A percentile compares a stretch with the other conserved stretches of the same genome.
Evolutionary conservation across 2,888 invertebrate genomes (phyloP).

Genomic region (Temnothorax ravouxi): DNA sequence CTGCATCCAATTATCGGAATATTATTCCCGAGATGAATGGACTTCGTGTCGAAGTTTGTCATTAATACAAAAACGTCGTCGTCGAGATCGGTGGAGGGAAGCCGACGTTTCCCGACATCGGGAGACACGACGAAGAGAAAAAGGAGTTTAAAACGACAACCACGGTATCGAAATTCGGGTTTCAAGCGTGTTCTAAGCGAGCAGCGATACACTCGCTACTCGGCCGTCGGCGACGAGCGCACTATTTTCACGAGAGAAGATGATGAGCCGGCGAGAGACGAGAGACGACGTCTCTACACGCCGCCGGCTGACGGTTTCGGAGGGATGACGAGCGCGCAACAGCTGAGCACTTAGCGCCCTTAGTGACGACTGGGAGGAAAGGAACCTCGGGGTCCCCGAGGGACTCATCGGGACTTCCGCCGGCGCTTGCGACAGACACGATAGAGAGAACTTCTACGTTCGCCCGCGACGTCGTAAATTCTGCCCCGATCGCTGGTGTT

Average conservation of each 20-base stretch:
- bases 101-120: neutral
- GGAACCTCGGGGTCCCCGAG: conserved; percentile 65
- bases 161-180: conserved; percentile 60
- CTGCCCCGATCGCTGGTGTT: conserved; percentile 17
- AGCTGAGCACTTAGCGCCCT: conserved; percentile 83
- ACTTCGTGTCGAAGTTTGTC: neutral
- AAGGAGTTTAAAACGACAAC: neutral
- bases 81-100: neutral
- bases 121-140: neutral
- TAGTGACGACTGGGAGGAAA: conserved; percentile 50
- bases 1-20: too few species aligned
- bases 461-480: conserved; percentile 60
- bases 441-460: conserved; percentile 47
- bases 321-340: conserved; percentile 79
- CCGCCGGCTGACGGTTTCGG: conserved; percentile 38
- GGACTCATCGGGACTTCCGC: conserved; percentile 81
- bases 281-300: conserved; percentile 35
- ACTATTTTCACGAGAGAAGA: conserved; percentile 12
- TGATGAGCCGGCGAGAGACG: neutral
- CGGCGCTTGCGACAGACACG: conserved; percentile 60
- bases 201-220: conserved; percentile 8
- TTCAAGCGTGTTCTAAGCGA: conserved; percentile 61
- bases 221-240: conserved; percentile 1
- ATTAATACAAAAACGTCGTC: neutral
- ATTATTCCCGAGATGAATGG: too few species aligned